Base-by-base conservation (phyloP, 2,797 vertebrate genomes). In the Sebastes iracundus region DNA sequence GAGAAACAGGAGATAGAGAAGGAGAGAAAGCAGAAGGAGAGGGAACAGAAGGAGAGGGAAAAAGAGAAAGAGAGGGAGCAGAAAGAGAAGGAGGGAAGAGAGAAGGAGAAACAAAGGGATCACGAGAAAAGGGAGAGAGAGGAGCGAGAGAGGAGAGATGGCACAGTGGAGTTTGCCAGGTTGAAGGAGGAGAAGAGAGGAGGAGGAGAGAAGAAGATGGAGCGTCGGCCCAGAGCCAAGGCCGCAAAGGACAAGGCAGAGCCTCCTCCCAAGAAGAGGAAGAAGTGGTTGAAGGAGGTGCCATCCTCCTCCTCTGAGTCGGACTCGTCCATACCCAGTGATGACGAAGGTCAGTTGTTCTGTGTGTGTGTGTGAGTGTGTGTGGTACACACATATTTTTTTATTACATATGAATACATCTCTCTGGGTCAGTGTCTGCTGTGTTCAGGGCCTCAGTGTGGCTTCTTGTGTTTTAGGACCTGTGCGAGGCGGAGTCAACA, bases 241-340 rank as follows among this genome's bases (percentile, higher is more conserved):
- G 83, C 80, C 0, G 81, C 93, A 5, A 90, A 92, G 90, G 96
- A 96, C 38, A 91, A 94, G 69, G 25, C 90, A 0, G 93, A 97
- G 84, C 93, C 96, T 63, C 87, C 94, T 2, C 80, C 94, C 0
- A 96, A 96, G 82, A 98, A 97, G 88, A 97, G 97, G 90, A 98
- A 97, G 95, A 97, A 96, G 86, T 97, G 97, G 97, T 91, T 96
- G 53, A 97, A 97, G 73, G 97, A 96, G 83, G 95, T 96, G 1
- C 95, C 94, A 5, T 97, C 90, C 58, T 97, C 96, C 58, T 96
- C 96, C 6, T 96, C 97, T 0, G 95, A 96, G 49, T 97, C 97
- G 0, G 96, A 97, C 9, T 97, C 97, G 18, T 96, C 96, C 0
- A 95, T 94, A 14, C 96, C 96, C 3, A 97, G 97, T 76, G 97